Conservation (phyloP, 1,140 invertebrate species). For the Bactericera cockerelli region DNA sequence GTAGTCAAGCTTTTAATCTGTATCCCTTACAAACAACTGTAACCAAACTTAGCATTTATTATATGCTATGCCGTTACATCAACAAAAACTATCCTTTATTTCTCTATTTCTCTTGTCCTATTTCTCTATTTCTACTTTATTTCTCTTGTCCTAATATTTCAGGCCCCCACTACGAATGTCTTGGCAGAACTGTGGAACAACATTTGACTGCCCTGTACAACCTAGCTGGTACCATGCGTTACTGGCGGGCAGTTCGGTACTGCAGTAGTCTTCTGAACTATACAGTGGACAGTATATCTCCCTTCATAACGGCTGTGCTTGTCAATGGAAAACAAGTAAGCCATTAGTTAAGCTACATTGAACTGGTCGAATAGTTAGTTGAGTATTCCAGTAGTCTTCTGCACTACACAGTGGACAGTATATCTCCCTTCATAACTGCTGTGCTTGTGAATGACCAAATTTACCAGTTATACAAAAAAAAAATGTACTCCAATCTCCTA, state of each 20-base stretch:
- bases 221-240: slow-evolving; percentile 67
- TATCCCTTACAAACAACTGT: no score
- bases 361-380: slow-evolving; percentile 38
- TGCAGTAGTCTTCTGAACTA: slow-evolving; percentile 84
- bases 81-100: no score
- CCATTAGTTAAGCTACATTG: not conserved
- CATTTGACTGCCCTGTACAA: slow-evolving; percentile 66
- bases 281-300: slow-evolving; percentile 93
- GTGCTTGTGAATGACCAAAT: slow-evolving; percentile 93
- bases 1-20: no score
- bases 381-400: slow-evolving; percentile 85
- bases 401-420: slow-evolving; percentile 87
- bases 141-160: no score
- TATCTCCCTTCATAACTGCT: slow-evolving; percentile 94
- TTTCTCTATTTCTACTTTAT: no score
- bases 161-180: not conserved
- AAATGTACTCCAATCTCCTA: no score
- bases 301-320: slow-evolving; percentile 90
- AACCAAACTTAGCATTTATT: no score
- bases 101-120: no score
- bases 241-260: slow-evolving; percentile 89
- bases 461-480: no score
- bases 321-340: slow-evolving; percentile 90
- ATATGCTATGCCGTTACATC: no score
- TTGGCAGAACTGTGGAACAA: slow-evolving; percentile 40